Percentiles rank a stretch among this genome's conserved stretches.
These are phyloP conservation scores for Anoplolepis gracilipes DNA, from an alignment of 1,140 invertebrate species.

Conservation along the genomic window DNA sequence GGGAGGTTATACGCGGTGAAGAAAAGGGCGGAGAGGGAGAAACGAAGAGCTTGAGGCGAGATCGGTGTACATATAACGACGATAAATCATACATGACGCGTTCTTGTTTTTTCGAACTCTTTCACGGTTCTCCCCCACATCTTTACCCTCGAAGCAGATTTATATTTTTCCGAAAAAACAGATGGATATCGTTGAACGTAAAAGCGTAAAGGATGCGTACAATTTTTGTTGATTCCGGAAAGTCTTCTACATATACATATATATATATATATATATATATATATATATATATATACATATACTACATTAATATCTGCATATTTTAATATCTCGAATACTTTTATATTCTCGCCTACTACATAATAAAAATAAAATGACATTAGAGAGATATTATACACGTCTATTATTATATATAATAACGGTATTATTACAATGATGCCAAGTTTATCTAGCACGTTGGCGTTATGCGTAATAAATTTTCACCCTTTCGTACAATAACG, in stretches of 20 bases:
- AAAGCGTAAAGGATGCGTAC: neutral
- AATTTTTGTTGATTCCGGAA: neutral
- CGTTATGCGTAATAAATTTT: conserved; percentile 19
- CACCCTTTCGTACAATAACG: conserved; percentile 14
- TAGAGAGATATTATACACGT: conserved; percentile 11
- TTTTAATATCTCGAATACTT: conserved; percentile 33
- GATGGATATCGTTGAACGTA: neutral
- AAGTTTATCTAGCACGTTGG: conserved; percentile 33
- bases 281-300: neutral
- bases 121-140: neutral
- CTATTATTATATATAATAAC: conserved; percentile 24
- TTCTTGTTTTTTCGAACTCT: conserved; percentile 69
- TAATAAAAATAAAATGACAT: conserved; percentile 43
- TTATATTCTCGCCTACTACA: no score
- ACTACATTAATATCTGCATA: neutral
- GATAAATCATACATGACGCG: conserved; percentile 75
- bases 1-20: neutral
- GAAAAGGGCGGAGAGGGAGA: conserved; percentile 29
- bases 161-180: conserved; percentile 33
- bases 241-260: neutral
- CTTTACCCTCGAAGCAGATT: conserved; percentile 29
- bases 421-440: conserved; percentile 33
- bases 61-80: conserved; percentile 46
- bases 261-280: neutral
- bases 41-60: conserved; percentile 58